phyloP scores from a whole-genome alignment of 2,797 vertebrate species.

The Lycodopsis pacificus region DNA sequence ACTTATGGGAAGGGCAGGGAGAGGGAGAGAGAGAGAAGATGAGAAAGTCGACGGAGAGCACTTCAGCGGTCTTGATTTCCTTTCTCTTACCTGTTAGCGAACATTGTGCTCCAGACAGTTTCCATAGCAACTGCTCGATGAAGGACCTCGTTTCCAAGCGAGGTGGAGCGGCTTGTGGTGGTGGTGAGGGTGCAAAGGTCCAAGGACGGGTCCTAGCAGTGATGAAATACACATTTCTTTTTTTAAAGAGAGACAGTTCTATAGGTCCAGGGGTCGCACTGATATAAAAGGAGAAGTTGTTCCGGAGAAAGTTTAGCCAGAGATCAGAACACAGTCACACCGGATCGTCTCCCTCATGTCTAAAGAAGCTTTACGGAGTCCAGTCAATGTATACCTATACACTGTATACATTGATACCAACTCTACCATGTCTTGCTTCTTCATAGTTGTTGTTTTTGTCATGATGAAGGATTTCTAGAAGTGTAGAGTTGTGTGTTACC shows the following conservation, averaged over 20 bases:
- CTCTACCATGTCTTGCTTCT: background rate
- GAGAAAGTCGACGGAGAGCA: slow-evolving; percentile 60
- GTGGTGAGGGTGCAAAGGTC: slow-evolving; percentile 58
- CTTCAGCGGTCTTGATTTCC: slow-evolving; percentile 68
- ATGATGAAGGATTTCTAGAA: background rate
- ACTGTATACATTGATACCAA: background rate
- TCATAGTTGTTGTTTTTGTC: background rate
- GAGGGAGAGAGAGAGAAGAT: slow-evolving; percentile 55
- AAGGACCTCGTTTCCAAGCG: slow-evolving; percentile 59
- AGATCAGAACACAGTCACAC: slow-evolving; percentile 33
- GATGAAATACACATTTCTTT: slow-evolving; percentile 76
- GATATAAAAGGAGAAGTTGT: slow-evolving; percentile 76
- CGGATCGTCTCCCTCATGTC: background rate
- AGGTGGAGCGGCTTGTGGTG: slow-evolving; percentile 47
- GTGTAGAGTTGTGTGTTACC: background rate
- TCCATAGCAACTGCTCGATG: slow-evolving; percentile 83
- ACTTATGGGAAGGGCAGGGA: slow-evolving; percentile 64
- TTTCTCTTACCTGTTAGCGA: slow-evolving; percentile 77
- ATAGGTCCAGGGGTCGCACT: slow-evolving; percentile 54
- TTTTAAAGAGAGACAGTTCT: slow-evolving; percentile 71
- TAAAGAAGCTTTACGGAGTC: background rate
- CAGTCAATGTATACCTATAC: background rate
- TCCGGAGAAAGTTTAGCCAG: slow-evolving; percentile 59
- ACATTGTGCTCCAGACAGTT: slow-evolving; percentile 77
- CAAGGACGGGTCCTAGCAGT: slow-evolving; percentile 66